Evolutionary conservation across 2,797 vertebrate species (phyloP).

Genomic region (Tadarida brasiliensis): DNA sequence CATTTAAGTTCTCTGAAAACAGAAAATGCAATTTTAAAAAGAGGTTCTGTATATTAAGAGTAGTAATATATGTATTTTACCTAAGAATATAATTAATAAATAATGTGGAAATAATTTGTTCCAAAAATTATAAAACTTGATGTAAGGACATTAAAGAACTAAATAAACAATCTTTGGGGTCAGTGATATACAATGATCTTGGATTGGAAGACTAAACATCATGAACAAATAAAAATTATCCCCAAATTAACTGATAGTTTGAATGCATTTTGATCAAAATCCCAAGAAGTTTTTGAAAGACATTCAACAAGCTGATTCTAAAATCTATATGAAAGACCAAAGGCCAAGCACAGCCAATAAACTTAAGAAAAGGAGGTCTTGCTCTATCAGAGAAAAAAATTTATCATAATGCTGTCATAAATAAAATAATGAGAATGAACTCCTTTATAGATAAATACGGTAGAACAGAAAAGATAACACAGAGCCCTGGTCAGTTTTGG

Average conservation of each 20-base stretch:
- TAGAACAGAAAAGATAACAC: neutral
- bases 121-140: conserved; percentile 1
- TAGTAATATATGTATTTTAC: neutral
- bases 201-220: neutral
- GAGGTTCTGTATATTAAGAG: neutral
- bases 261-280: conserved; percentile 24
- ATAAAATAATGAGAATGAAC: neutral
- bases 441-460: neutral
- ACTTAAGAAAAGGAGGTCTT: neutral
- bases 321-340: neutral
- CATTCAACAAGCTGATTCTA: conserved; percentile 19
- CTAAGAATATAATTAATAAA: neutral
- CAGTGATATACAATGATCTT: neutral
- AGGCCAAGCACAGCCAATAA: neutral
- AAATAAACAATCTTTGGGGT: conserved; percentile 26
- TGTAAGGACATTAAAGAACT: neutral
- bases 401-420: neutral
- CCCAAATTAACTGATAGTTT: neutral
- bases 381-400: neutral
- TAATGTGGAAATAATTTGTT: neutral
- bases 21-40: neutral
- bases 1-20: neutral
- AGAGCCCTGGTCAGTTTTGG: neutral
- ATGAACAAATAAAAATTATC: neutral
- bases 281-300: neutral